Evolutionary conservation across 2,888 invertebrate genomes (phyloP), one percentile per base, ranked within the genome.

Genomic region (Drosophila anomalata): DNA sequence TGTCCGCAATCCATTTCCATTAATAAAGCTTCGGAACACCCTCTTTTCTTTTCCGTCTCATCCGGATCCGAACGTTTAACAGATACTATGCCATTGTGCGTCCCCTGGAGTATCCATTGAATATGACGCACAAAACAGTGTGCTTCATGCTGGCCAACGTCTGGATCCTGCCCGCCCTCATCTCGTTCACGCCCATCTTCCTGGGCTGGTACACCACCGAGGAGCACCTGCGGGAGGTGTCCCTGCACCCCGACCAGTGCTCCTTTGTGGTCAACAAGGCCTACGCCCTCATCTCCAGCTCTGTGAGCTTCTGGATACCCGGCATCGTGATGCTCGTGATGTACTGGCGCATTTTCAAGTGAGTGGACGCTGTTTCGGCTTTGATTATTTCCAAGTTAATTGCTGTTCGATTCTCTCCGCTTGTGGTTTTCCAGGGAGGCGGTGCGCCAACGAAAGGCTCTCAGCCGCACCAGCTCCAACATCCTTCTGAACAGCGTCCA

Each of bases 121-220:
- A 97, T 76, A 98, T 98, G 97, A 98, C 98, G 0, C 95, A 96
- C 61, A 94, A 94, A 11, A 94, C 95, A 39, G 93, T 97, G 0
- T 95, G 95, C 1, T 93, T 96, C 46, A 97, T 97, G 97, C 91
- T 97, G 59, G 95, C 96, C 29, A 95, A 96, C 1, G 98, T 97
- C 0, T 99, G 98, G 98, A 95, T 96, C 85, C 95, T 97, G 73
- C 98, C 98, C 0, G 97, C 97, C 0, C 92, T 98, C 62, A 96
- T 99, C 61, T 98, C 98, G 2, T 98, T 98, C 90, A 94, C 98
- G 14, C 98, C 98, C 5, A 98, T 99, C 63, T 98, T 98, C 91
- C 95, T 97, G 92, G 98, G 97, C 29, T 97, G 98, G 96, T 98
- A 98, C 91, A 97, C 98, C 0, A 98, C 98, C 0, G 93, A 94